A percentile compares a stretch with the other conserved stretches of the same genome.
phyloP scores from a whole-genome alignment of 2,888 invertebrate genomes.

The Rhopalosiphum nymphaeae region DNA sequence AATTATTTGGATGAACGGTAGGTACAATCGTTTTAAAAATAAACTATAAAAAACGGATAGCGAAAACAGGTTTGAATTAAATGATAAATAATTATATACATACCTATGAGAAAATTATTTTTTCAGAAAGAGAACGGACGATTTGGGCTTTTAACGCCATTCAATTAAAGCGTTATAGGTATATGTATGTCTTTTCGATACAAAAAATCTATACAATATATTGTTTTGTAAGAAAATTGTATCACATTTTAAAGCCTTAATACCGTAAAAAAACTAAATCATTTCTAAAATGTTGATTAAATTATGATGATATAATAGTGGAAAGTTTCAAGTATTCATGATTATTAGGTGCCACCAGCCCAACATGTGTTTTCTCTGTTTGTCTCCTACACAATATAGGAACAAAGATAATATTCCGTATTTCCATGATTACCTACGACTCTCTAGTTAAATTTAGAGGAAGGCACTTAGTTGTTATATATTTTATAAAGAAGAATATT shows the following conservation, averaged over 20 bases:
- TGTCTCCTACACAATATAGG: too few relatives aligned
- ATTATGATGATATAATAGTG: neutral
- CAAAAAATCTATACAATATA: neutral
- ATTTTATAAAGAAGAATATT: too few relatives aligned
- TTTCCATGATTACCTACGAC: too few relatives aligned
- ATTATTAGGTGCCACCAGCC: neutral
- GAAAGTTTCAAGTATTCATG: neutral
- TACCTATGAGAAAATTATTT: neutral
- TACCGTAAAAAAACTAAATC: neutral
- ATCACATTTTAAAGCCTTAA: neutral
- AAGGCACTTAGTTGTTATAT: too few relatives aligned
- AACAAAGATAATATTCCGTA: too few relatives aligned
- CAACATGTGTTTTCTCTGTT: too few relatives aligned
- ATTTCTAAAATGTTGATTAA: neutral
- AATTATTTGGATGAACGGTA: neutral
- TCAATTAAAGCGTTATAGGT: neutral
- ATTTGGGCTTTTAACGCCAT: neutral
- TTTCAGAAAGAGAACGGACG: neutral
- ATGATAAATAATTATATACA: neutral
- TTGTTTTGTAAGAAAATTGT: neutral
- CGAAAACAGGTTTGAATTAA: neutral
- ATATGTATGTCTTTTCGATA: neutral
- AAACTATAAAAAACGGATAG: neutral
- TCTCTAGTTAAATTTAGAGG: too few relatives aligned
- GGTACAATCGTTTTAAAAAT: neutral